A percentile compares a stretch with the other conserved stretches of the same genome.
These are phyloP conservation scores for Pomatostomus ruficeps DNA, from an alignment of 2,113 vertebrate species.

Conservation along the genomic window DNA sequence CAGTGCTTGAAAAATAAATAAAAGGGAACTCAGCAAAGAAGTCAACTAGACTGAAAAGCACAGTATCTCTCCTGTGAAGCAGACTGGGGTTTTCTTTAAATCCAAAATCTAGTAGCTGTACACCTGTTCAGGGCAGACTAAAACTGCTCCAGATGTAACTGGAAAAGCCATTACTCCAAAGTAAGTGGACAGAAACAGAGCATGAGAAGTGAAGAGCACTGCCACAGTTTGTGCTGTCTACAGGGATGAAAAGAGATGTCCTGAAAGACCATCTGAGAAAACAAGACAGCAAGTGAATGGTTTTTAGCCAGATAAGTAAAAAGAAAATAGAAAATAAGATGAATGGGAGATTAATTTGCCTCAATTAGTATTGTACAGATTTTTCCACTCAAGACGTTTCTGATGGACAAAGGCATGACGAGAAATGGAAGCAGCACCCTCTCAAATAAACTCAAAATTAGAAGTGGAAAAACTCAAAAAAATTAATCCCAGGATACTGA, in stretches of 20 bases:
- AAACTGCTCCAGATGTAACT: neutral
- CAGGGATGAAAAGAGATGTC: neutral
- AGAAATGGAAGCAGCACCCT: neutral
- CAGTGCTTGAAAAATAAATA: neutral
- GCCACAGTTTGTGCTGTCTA: neutral
- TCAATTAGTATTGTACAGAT: neutral
- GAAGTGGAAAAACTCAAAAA: neutral
- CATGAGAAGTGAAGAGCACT: neutral
- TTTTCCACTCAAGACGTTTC: neutral
- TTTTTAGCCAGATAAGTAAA: neutral
- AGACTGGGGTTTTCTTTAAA: neutral
- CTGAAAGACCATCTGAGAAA: neutral
- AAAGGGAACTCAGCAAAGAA: neutral
- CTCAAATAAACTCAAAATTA: neutral
- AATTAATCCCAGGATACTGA: neutral
- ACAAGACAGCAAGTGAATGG: neutral
- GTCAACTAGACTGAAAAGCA: neutral
- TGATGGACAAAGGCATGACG: neutral
- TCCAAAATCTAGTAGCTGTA: neutral
- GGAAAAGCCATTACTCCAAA: neutral
- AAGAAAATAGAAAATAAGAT: neutral
- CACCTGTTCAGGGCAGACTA: neutral
- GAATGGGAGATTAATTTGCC: neutral
- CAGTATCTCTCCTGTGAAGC: neutral
- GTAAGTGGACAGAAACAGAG: neutral